These are phyloP conservation scores for Steromphala cineraria DNA, from an alignment of 2,888 invertebrate species.

Conservation along the genomic window DNA sequence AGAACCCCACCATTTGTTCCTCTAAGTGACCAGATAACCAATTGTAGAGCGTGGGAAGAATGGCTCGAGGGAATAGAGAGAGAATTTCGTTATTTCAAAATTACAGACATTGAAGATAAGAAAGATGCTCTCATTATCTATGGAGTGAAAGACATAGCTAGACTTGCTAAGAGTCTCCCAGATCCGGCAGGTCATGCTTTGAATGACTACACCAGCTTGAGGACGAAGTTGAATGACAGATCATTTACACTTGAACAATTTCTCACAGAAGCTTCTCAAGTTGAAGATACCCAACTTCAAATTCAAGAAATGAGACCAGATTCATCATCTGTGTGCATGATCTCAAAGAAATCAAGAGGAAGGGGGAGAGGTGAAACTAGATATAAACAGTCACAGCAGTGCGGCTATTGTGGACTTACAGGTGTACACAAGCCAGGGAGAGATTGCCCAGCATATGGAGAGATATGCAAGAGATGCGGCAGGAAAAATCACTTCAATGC, in stretches of 20 bases:
- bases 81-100: constrained; percentile 28
- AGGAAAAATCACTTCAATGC: no score
- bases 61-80: constrained; percentile 30
- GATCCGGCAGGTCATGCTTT: neutral
- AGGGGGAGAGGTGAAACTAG: no score
- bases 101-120: constrained; percentile 20
- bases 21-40: neutral
- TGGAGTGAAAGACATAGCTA: constrained; percentile 27
- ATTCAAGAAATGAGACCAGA: neutral
- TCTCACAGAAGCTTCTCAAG: neutral
- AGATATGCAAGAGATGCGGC: no score
- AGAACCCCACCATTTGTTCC: constrained; percentile 13
- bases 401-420: no score
- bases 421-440: no score
- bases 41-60: constrained; percentile 28
- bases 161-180: constrained; percentile 17
- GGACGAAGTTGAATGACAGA: no score
- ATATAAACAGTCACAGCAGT: no score
- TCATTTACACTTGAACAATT: no score
- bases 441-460: no score
- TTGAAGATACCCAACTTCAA: neutral
- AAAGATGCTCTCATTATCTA: constrained; percentile 26
- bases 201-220: no score
- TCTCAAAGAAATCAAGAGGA: no score
- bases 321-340: neutral